Percentiles rank a stretch among this genome's conserved stretches.
Evolutionary conservation across 2,113 vertebrate species (phyloP).

Genomic region (Xiphias gladius): DNA sequence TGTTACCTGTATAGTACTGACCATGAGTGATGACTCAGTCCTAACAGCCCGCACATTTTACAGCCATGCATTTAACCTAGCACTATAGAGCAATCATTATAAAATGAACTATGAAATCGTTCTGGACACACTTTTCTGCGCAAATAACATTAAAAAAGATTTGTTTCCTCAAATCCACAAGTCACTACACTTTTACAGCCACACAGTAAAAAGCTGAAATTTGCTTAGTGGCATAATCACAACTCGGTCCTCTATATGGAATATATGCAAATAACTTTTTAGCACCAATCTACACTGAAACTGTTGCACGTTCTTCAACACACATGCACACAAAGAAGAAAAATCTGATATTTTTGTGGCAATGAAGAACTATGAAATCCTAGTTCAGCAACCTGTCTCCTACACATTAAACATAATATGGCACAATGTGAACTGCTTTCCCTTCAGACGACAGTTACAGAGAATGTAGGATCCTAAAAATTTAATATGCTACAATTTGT

Average conservation of each 20-base stretch:
- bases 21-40: conserved; percentile 51
- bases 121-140: conserved; percentile 24
- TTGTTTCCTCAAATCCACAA: not conserved
- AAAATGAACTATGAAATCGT: conserved; percentile 43
- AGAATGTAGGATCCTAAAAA: conserved; percentile 26
- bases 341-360: not conserved
- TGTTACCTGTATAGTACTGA: conserved; percentile 24
- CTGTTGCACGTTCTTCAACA: not conserved
- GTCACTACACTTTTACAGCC: not conserved
- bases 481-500: conserved; percentile 13
- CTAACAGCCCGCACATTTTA: conserved; percentile 49
- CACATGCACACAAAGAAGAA: not conserved
- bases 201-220: not conserved
- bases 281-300: conserved; percentile 1
- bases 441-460: not conserved
- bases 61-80: conserved; percentile 36
- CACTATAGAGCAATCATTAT: not conserved
- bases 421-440: not conserved
- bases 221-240: conserved; percentile 20
- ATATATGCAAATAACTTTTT: not conserved
- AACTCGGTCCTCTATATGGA: conserved; percentile 22
- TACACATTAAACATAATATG: conserved; percentile 16
- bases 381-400: not conserved
- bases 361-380: not conserved
- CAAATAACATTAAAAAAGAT: conserved; percentile 25